Percentiles rank a stretch among this genome's conserved stretches.
phyloP scores from a whole-genome alignment of 2,888 invertebrate genomes.

The Meloe dianella region DNA sequence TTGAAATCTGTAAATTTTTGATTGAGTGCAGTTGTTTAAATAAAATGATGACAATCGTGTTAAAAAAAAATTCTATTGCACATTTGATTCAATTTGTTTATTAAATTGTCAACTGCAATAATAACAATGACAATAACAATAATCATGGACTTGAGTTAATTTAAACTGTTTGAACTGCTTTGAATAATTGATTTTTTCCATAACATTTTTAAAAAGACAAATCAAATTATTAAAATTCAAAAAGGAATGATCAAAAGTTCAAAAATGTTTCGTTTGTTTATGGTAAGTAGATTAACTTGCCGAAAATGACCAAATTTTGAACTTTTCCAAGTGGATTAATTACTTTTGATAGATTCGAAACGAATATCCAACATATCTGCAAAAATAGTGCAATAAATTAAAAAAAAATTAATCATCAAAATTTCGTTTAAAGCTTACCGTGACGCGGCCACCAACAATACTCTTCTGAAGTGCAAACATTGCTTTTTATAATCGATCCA shows the following conservation, averaged over 20 bases:
- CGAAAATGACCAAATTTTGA: too few relatives aligned
- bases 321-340: neutral
- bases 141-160: conserved; percentile 44
- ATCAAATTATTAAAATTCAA: too few relatives aligned
- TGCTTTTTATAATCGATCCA: too few relatives aligned
- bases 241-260: too few relatives aligned
- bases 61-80: neutral
- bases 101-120: neutral
- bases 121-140: conserved; percentile 1
- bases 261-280: too few relatives aligned
- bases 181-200: neutral
- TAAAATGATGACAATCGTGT: conserved; percentile 8
- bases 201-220: neutral
- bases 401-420: too few relatives aligned
- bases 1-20: neutral
- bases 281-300: too few relatives aligned
- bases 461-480: too few relatives aligned
- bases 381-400: too few relatives aligned
- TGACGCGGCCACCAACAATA: too few relatives aligned
- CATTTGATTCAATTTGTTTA: conserved; percentile 9
- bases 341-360: neutral
- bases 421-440: too few relatives aligned
- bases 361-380: too few relatives aligned
- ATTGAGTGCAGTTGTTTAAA: neutral
- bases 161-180: neutral